A percentile compares a stretch with the other conserved stretches of the same genome.
phyloP scores from a whole-genome alignment of 1,140 invertebrate species.

The Halesus radiatus region DNA sequence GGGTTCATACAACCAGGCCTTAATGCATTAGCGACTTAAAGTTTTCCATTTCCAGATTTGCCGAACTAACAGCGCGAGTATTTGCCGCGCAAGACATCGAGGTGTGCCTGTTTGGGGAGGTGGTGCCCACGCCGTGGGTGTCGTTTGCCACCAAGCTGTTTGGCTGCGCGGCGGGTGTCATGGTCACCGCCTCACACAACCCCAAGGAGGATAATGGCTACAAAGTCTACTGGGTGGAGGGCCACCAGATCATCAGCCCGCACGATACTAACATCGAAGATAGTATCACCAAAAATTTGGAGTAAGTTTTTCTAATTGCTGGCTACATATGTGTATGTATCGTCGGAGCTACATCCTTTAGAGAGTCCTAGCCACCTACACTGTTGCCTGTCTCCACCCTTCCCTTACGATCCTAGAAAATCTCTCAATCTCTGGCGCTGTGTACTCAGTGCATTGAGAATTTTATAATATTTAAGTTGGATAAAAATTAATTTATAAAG shows the following conservation, averaged over 20 bases:
- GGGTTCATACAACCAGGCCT: too few relatives aligned
- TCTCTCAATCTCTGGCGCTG: too few relatives aligned
- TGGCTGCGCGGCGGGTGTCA: constrained; percentile 85
- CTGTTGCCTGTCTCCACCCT: too few relatives aligned
- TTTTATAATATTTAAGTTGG: too few relatives aligned
- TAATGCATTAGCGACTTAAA: background rate
- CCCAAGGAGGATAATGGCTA: constrained; percentile 99
- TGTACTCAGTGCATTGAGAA: too few relatives aligned
- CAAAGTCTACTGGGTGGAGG: constrained; percentile 97
- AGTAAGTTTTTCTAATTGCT: constrained; percentile 59
- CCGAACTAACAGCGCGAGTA: constrained; percentile 88
- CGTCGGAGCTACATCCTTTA: too few relatives aligned
- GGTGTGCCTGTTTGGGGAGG: constrained; percentile 86
- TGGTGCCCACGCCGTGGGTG: constrained; percentile 95
- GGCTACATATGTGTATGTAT: too few relatives aligned
- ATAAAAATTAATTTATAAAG: too few relatives aligned
- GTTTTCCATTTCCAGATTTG: constrained; percentile 78
- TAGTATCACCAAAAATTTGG: constrained; percentile 83
- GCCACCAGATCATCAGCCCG: constrained; percentile 95
- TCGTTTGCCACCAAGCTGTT: constrained; percentile 84
- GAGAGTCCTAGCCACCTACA: too few relatives aligned
- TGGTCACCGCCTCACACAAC: constrained; percentile 99
- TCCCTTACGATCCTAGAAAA: too few relatives aligned
- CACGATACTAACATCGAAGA: constrained; percentile 91
- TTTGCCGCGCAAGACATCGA: constrained; percentile 84